Conservation (phyloP, 2,113 vertebrate genomes). For the Recurvirostra avosetta region DNA sequence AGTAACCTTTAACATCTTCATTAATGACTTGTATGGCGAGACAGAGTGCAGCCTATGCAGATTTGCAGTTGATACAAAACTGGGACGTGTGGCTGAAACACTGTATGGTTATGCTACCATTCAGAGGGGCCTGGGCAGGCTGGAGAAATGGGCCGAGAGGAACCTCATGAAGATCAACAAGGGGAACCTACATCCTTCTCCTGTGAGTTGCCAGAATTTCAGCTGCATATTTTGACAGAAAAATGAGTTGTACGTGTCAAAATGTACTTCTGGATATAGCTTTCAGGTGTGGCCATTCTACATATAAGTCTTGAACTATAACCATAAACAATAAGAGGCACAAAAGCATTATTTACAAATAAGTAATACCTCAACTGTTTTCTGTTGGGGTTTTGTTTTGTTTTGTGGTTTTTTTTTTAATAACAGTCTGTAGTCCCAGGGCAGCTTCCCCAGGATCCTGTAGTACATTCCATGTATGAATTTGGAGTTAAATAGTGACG, state of each 20-base stretch:
- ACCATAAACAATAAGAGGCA: not conserved
- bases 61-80: not conserved
- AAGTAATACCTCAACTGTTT: not conserved
- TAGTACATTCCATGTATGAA: conserved; percentile 74
- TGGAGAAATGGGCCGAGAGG: not conserved
- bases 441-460: conserved; percentile 69
- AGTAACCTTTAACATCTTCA: not conserved
- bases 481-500: conserved; percentile 78
- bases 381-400: not conserved
- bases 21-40: not conserved
- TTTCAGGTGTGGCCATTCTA: not conserved
- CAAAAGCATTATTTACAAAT: not conserved
- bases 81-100: not conserved
- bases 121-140: not conserved
- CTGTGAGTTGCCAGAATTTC: not conserved
- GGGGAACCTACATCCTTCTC: not conserved
- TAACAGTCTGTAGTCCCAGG: conserved; percentile 58
- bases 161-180: not conserved
- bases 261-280: not conserved
- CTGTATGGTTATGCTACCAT: not conserved
- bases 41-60: not conserved
- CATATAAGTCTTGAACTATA: not conserved
- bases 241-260: not conserved
- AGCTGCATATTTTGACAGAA: not conserved
- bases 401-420: not conserved